A percentile compares a stretch with the other conserved stretches of the same genome.
Evolutionary conservation across 2,888 invertebrate species (phyloP).

Genomic region (Sesamia inferens): DNA sequence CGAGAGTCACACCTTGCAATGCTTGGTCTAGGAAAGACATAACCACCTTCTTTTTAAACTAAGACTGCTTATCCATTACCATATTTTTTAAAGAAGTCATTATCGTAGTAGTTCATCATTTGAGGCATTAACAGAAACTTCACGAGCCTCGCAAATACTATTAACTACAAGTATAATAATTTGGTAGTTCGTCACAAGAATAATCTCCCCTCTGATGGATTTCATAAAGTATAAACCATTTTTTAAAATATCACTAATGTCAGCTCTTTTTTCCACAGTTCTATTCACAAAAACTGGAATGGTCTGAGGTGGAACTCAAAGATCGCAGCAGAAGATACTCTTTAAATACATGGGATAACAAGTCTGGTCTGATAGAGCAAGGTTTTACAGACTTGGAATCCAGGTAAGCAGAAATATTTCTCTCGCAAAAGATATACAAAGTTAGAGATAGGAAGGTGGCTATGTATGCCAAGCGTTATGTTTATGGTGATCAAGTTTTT

Average conservation of each 20-base stretch:
- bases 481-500: not conserved
- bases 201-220: not conserved
- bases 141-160: not conserved
- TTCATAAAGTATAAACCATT: no score
- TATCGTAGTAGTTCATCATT: constrained; percentile 8
- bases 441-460: no score
- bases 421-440: not conserved
- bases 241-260: not conserved
- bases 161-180: not conserved
- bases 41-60: not conserved
- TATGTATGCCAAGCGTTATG: not conserved
- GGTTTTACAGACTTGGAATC: constrained; percentile 88
- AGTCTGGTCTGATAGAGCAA: constrained; percentile 92
- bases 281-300: constrained; percentile 77
- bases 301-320: constrained; percentile 77
- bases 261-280: constrained; percentile 71
- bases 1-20: not conserved
- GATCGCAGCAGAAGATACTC: constrained; percentile 83
- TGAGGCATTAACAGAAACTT: not conserved
- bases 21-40: not conserved
- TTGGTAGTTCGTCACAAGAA: not conserved
- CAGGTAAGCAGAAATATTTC: constrained; percentile 72
- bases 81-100: constrained; percentile 24
- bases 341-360: constrained; percentile 91
- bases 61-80: not conserved